A percentile compares a stretch with the other conserved stretches of the same genome.
Conservation (phyloP, 1,140 invertebrate genomes). For the Solenopsis invicta region DNA sequence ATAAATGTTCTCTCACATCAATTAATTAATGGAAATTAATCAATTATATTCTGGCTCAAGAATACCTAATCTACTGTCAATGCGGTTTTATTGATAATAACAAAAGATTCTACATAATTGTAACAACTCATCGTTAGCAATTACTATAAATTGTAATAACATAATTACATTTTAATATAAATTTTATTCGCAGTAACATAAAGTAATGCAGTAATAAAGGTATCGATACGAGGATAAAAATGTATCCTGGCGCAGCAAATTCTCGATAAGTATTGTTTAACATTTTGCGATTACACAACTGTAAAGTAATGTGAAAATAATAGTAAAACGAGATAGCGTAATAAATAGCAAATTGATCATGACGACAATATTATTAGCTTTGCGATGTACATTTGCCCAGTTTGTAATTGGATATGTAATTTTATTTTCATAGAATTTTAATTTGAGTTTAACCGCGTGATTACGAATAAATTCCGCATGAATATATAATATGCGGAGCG, state of each 20-base stretch:
- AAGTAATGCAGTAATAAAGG: background rate
- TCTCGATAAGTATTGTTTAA: slow-evolving; percentile 24
- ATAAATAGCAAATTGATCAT: slow-evolving; percentile 26
- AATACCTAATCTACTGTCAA: background rate
- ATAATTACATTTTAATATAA: background rate
- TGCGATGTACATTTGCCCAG: background rate
- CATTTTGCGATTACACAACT: slow-evolving; percentile 6
- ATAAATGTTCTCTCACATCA: slow-evolving; percentile 25
- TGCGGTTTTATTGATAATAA: background rate
- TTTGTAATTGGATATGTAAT: background rate
- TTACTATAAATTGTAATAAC: background rate
- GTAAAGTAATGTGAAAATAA: slow-evolving; percentile 10
- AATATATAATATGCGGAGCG: background rate
- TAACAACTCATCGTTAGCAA: background rate
- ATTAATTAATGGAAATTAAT: slow-evolving; percentile 48
- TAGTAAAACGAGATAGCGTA: background rate
- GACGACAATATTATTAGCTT: slow-evolving; percentile 26
- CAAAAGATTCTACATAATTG: background rate
- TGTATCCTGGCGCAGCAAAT: background rate
- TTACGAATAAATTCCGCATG: background rate
- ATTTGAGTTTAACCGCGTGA: background rate
- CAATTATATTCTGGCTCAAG: slow-evolving; percentile 23
- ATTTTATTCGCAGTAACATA: background rate
- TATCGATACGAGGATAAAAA: background rate
- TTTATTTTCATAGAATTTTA: slow-evolving; percentile 28